Conservation (phyloP, 2,113 vertebrate genomes). For the Hemicordylus capensis region DNA sequence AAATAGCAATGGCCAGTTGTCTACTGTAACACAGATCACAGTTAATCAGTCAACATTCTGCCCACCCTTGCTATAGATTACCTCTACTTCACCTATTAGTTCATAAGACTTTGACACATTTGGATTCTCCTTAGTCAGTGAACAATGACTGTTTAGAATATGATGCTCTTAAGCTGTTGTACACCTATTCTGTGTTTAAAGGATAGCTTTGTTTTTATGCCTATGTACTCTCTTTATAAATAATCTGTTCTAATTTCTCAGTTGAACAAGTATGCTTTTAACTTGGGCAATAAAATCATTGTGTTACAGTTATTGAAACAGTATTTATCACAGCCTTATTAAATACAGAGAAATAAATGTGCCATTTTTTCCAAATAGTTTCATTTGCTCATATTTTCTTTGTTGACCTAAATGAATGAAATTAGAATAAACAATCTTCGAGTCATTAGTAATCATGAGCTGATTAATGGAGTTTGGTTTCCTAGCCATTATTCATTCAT, state of each 20-base stretch:
- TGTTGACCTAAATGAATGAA: conserved; percentile 99
- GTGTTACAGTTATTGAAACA: conserved; percentile 87
- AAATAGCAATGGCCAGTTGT: not conserved
- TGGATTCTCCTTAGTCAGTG: not conserved
- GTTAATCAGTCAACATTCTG: not conserved
- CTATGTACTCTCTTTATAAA: conserved; percentile 29
- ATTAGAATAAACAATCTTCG: conserved; percentile 99
- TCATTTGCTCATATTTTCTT: conserved; percentile 90
- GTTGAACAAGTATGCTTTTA: conserved; percentile 56
- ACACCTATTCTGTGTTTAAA: not conserved
- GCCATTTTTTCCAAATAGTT: conserved; percentile 88
- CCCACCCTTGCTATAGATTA: not conserved
- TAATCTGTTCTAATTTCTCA: conserved; percentile 36
- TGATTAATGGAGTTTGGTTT: conserved; percentile 99
- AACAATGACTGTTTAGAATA: not conserved
- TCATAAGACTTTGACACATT: not conserved
- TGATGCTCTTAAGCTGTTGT: not conserved
- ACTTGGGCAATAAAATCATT: conserved; percentile 86
- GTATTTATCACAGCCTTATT: conserved; percentile 94
- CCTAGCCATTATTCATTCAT: conserved; percentile 94
- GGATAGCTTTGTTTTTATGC: not conserved
- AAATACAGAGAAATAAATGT: conserved; percentile 87
- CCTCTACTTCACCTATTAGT: not conserved
- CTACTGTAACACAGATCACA: too few relatives aligned
- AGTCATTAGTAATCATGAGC: conserved; percentile 97